Conservation (phyloP, 2,113 vertebrate species). For the Genyomyrus donnyi region DNA sequence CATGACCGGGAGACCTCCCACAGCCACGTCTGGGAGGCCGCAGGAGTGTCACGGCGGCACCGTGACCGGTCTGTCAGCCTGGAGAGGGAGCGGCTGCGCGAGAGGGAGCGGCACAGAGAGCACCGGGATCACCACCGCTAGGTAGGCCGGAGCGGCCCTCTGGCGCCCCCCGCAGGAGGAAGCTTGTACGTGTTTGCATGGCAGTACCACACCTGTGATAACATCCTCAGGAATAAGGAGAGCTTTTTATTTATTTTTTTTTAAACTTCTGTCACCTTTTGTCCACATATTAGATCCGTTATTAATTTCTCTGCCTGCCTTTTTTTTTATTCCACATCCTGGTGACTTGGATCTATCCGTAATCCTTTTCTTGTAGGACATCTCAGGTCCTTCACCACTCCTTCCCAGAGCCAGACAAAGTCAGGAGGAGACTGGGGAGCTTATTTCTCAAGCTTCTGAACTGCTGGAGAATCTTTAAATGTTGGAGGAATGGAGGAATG, state of each 20-base stretch:
- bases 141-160: constrained; percentile 30
- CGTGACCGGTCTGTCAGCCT: constrained; percentile 49
- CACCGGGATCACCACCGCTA: constrained; percentile 53
- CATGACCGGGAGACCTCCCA: constrained; percentile 36
- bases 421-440: not conserved
- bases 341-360: not conserved
- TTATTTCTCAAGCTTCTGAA: not conserved
- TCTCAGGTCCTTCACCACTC: not conserved
- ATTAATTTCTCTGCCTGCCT: not conserved
- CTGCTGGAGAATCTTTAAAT: not conserved
- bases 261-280: not conserved
- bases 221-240: not conserved
- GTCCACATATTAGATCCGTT: not conserved
- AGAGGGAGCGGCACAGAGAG: constrained; percentile 48
- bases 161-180: not conserved
- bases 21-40: constrained; percentile 38
- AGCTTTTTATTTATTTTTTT: not conserved
- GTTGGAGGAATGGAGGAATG: not conserved
- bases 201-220: not conserved
- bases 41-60: constrained; percentile 43
- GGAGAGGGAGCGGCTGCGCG: constrained; percentile 41
- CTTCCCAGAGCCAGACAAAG: constrained; percentile 20
- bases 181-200: not conserved
- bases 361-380: not conserved
- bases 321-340: not conserved